These are phyloP conservation scores for Galemys pyrenaicus DNA, from an alignment of 2,113 vertebrate genomes.

Conservation along the genomic window DNA sequence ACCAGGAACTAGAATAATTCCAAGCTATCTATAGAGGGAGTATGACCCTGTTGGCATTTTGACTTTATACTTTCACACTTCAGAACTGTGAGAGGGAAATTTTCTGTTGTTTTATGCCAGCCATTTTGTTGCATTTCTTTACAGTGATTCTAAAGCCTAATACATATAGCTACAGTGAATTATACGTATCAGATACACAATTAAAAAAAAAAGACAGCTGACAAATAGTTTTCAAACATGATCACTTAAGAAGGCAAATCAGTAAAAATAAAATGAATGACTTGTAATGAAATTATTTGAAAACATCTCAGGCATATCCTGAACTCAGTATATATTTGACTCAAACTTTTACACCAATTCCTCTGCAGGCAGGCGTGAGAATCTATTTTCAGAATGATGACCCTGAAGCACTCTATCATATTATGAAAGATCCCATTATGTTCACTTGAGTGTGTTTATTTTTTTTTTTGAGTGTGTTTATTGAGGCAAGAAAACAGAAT, in stretches of 20 bases:
- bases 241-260: not conserved
- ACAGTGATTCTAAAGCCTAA: not conserved
- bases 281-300: not conserved
- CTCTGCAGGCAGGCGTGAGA: not conserved
- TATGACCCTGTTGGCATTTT: rapidly evolving
- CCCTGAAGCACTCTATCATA: not conserved
- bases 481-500: conserved; percentile 31
- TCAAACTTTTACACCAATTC: not conserved
- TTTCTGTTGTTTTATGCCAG: not conserved
- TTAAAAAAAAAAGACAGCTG: not conserved
- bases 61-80: not conserved
- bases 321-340: not conserved
- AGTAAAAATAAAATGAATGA: not conserved
- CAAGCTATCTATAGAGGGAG: not conserved
- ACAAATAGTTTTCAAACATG: not conserved
- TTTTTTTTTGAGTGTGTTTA: conserved; percentile 2
- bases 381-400: not conserved
- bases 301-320: not conserved
- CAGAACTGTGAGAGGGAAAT: not conserved
- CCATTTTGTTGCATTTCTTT: not conserved
- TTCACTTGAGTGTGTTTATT: not conserved
- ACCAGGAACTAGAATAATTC: rapidly evolving
- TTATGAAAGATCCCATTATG: conserved; percentile 22
- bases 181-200: not conserved
- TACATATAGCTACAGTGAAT: not conserved